Conservation (phyloP, 2,797 vertebrate genomes). For the Hemitrygon akajei region DNA sequence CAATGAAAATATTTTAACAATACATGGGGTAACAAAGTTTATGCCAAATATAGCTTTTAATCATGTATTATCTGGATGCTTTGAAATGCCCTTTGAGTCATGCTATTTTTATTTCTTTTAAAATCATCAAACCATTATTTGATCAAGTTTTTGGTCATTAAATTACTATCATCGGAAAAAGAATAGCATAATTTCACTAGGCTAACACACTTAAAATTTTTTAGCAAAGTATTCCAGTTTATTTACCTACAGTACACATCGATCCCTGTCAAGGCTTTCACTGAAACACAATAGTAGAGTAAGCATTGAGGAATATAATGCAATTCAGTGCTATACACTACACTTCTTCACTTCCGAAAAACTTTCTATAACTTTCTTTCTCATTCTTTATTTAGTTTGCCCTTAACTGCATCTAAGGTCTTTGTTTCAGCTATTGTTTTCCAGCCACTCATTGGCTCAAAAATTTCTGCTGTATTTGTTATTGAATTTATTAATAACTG, state of each 20-base stretch:
- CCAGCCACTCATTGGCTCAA: no score
- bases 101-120: not conserved
- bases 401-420: not conserved
- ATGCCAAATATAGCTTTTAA: not conserved
- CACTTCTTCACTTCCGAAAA: not conserved
- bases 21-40: not conserved
- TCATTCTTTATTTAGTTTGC: not conserved
- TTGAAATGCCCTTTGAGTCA: not conserved
- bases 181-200: not conserved
- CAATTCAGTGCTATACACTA: not conserved
- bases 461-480: no score
- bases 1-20: not conserved
- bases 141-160: not conserved
- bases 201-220: not conserved
- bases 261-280: not conserved
- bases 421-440: not conserved
- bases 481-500: no score
- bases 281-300: not conserved
- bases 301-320: not conserved
- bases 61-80: conserved; percentile 1
- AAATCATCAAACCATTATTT: not conserved
- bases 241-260: no score
- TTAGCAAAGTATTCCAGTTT: not conserved
- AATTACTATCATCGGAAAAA: not conserved
- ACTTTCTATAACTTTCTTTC: not conserved